Evolutionary conservation across 2,113 vertebrate species (phyloP), one percentile per base, ranked within the genome.

Genomic region (Egretta garzetta): DNA sequence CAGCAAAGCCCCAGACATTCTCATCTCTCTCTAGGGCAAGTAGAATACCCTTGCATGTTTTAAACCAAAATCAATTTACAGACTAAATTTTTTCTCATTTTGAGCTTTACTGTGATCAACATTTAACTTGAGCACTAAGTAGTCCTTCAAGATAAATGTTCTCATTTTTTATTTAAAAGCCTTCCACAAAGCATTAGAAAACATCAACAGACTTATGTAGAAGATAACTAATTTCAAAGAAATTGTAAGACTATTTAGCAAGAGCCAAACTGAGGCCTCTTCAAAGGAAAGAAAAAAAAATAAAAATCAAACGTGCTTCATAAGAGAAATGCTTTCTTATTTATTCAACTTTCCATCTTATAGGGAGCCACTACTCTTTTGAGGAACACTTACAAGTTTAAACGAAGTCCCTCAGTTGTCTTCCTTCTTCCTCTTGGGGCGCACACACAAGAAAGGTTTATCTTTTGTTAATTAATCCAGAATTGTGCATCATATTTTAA

Each of bases 101-200:
- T n/a, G 23, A 88, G n/a, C 17, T 62, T 39, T 64, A 79, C 18
- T 27, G 30, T 71, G 68, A 86, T 89, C 60, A 94, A 47, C 35
- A 27, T 63, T 83, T 90, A 91, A 75, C 66, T 60, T 58, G 15
- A 64, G 28, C 37, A 33, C 18, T 58, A 71, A 80, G 59, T 18
- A 91, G 41, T 85, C 52, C 70, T 72, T 63, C 88, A 63, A 70
- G 45, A 75, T 20, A 94, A 92, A 79, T 4, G 15, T 67, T 70
- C 71, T 71, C n/a, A 89, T 93, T 82, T 95, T 85, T 80, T 55
- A 94, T 93, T 75, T 74, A 88, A 66, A 94, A 96, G 39, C 60
- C 27, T 59, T 67, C 24, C 70, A 88, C 9, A 41, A 60, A 89
- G 47, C 52, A 79, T 73, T 71, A 85, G 43, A 92, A 72, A 32